These are phyloP conservation scores for Drosophila kambysellisi DNA, from an alignment of 2,888 invertebrate species.

Conservation along the genomic window DNA sequence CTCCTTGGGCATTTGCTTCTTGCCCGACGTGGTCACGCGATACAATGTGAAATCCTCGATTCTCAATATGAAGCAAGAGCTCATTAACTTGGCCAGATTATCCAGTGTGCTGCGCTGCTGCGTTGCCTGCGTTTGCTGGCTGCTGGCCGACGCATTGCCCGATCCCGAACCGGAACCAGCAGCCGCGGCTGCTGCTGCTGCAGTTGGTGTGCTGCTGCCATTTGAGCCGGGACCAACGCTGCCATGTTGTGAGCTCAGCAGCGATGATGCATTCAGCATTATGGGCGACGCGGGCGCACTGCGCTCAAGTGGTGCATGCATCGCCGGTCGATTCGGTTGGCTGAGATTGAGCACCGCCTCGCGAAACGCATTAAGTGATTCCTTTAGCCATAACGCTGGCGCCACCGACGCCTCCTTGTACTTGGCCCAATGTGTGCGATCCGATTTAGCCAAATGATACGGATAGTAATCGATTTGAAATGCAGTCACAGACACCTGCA, in stretches of 20 bases:
- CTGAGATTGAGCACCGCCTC: slow-evolving; percentile 91
- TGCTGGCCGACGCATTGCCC: slow-evolving; percentile 69
- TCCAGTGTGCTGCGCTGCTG: slow-evolving; percentile 87
- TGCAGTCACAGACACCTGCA: slow-evolving; percentile 95
- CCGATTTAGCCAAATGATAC: slow-evolving; percentile 95
- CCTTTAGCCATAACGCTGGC: slow-evolving; percentile 94
- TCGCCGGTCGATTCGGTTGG: slow-evolving; percentile 87
- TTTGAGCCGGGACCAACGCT: slow-evolving; percentile 59
- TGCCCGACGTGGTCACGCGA: slow-evolving; percentile 91
- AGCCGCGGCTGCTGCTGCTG: slow-evolving; percentile 49
- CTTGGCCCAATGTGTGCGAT: slow-evolving; percentile 95
- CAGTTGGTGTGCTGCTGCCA: slow-evolving; percentile 68
- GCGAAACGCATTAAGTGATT: slow-evolving; percentile 92
- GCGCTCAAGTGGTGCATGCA: slow-evolving; percentile 84
- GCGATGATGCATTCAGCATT: slow-evolving; percentile 74
- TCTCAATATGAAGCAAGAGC: slow-evolving; percentile 94
- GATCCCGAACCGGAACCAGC: slow-evolving; percentile 49
- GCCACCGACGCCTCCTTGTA: slow-evolving; percentile 92
- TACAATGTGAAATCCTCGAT: slow-evolving; percentile 96
- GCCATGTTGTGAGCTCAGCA: slow-evolving; percentile 69
- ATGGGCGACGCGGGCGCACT: slow-evolving; percentile 83
- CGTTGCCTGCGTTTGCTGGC: slow-evolving; percentile 87
- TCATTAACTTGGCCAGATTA: slow-evolving; percentile 95
- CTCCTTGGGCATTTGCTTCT: slow-evolving; percentile 91
- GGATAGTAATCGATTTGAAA: slow-evolving; percentile 98